Evolutionary conservation across 2,797 vertebrate species (phyloP), one percentile per base, ranked within the genome.

Genomic region (Linurgus olivaceus): DNA sequence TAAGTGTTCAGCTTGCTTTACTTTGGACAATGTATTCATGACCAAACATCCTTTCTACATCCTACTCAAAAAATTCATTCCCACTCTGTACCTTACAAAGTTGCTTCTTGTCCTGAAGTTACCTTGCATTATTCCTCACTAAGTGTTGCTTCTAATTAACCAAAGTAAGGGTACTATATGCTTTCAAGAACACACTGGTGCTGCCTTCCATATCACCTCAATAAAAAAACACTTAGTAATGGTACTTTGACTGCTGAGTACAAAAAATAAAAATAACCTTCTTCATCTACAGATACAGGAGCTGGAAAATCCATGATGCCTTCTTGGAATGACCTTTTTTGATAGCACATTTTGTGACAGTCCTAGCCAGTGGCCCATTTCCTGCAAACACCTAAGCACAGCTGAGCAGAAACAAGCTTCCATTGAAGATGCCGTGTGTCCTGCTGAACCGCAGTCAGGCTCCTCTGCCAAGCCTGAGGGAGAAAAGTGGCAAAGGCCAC

Each of bases 381-480:
- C 71, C 79, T 18, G 17, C 54, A 68, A 47, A 38, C 6, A 77
- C 5, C 42, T 17, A 63, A 74, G 33, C 48, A 62, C 5, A 45
- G 13, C 4, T 59, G 45, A 42, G 26, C 59, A 85, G 17, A 66
- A 86, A 72, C 11, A 16, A 67, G 24, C 17, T 86, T 37, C 59
- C 40, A 24, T 11, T 33, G 50, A 70, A 45, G 29, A 59, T 0
- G 0, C 14, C 0, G 0, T 17, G 11, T 8, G 17, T 55, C 45
- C 44, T 8, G 11, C 13, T n/a, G 62, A 91, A 61, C 28, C 14
- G 1, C 5, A 19, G 50, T 3, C 72, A 51, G 2, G 0, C 47
- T 68, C 3, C 0, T 29, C 70, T 51, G 73, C n/a, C 1, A 2
- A 71, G 57, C 9, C 72, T 10, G 7, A 2, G 13, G 25, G 35